Evolutionary conservation across 64 coral and sea anemone species (phyloP).

Genomic region (Orbicella faveolata): DNA sequence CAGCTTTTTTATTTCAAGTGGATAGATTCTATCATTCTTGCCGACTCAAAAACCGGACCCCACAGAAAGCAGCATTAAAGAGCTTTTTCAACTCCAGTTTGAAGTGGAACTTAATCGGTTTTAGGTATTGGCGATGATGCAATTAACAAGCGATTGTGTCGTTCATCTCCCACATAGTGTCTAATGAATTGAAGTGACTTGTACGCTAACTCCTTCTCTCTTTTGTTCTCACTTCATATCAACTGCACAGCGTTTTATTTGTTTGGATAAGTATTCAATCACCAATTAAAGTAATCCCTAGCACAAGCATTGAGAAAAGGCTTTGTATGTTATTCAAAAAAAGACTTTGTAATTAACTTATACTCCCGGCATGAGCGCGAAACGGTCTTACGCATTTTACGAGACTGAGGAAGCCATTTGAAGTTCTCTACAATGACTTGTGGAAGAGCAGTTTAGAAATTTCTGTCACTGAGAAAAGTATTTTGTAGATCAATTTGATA

Average conservation of each 20-base stretch:
- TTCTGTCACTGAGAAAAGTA: neutral
- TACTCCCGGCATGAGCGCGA: no score
- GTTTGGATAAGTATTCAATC: conserved; percentile 18
- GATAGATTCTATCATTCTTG: neutral
- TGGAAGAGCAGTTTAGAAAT: neutral
- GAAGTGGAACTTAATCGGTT: neutral
- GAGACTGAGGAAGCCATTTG: neutral
- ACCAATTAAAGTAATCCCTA: conserved; percentile 33
- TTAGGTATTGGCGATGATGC: neutral
- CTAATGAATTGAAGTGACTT: neutral
- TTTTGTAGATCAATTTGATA: neutral
- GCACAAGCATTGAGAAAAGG: neutral
- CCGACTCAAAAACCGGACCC: neutral
- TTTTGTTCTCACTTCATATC: conserved; percentile 17
- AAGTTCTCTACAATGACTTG: neutral
- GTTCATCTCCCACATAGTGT: neutral
- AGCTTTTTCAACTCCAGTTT: neutral
- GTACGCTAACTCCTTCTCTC: neutral
- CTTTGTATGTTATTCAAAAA: neutral
- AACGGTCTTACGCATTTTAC: neutral
- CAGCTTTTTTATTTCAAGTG: neutral
- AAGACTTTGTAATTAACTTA: conserved; percentile 4
- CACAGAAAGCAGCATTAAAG: neutral
- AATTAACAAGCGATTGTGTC: neutral
- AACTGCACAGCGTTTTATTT: conserved; percentile 18